Evolutionary conservation across 2,113 vertebrate genomes (phyloP), one percentile per base, ranked within the genome.

Genomic region (Microcebus griseorufus): DNA sequence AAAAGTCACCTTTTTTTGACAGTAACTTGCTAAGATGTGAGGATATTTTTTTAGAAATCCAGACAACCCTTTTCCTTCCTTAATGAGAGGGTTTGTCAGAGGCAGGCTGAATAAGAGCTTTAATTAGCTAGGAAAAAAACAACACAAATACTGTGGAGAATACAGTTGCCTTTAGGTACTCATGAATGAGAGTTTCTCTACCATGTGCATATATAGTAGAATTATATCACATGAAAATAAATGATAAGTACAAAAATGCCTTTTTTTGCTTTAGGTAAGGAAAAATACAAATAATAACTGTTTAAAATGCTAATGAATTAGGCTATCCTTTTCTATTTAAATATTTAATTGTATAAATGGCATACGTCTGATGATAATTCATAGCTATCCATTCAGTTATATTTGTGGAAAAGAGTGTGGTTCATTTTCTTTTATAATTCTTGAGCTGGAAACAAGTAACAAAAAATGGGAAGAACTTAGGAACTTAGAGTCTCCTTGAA

Each of bases 191-290:
- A 82, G 20, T 17, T 84, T 88, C 60, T 53, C 9, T 9, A 83
- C 0, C 1, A 20, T 27, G 1, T 37, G 1, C 6, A 16, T 22
- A 4, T 22, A 45, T 34, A 70, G 12, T 16, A 48, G 13, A 80
- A 91, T 79, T 22, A 48, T 25, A 58, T 14, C 6, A 58, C 5
- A 5, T 10, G 10, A 80, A 80, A 80, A 79, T n/a, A 72, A 60
- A 60, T 18, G 3, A 0, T 58, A 94, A 34, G 0, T 51, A 53
- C 2, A 42, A 85, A 91, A 42, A 16, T 45, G 13, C 0, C 1
- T 78, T 73, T 53, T 60, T 60, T 0, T 69, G n/a, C 70, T 32
- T 9, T 51, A 32, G 9, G 32, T 20, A 14, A 79, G 17, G 39
- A 93, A 78, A 88, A 65, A 39, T 72, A 42, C 8, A 84, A 88